phyloP scores from a whole-genome alignment of 92 coral and sea anemone genomes.

The Epizoanthus stellaris region DNA sequence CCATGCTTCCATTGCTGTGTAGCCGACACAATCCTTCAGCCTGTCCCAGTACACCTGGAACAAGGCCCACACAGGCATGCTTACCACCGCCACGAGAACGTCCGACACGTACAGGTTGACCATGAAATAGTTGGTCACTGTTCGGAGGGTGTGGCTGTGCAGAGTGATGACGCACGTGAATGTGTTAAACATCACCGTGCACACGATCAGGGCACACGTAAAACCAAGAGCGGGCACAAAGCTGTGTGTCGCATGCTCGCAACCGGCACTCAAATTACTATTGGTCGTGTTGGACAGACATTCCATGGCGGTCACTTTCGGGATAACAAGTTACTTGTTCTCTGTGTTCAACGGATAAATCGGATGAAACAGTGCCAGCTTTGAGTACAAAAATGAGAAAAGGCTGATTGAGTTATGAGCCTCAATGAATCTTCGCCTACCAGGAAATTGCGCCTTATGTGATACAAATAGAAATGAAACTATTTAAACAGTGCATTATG shows the following conservation, averaged over 20 bases:
- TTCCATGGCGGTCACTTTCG: too few species aligned
- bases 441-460: too few species aligned
- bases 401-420: too few species aligned
- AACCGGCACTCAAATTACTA: background rate
- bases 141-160: slow-evolving; percentile 4
- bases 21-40: background rate
- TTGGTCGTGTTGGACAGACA: too few species aligned
- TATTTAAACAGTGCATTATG: too few species aligned
- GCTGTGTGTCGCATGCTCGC: background rate
- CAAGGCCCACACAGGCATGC: slow-evolving; percentile 21
- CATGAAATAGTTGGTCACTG: slow-evolving; percentile 16
- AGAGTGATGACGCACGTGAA: background rate
- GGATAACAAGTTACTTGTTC: too few species aligned
- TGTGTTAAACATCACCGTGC: background rate
- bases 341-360: too few species aligned
- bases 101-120: slow-evolving; percentile 3
- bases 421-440: too few species aligned
- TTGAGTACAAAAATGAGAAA: too few species aligned
- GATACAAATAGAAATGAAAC: too few species aligned
- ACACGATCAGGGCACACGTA: background rate
- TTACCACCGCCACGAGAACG: background rate
- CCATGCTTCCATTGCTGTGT: background rate
- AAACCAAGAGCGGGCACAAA: slow-evolving; percentile 6
- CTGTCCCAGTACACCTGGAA: background rate
- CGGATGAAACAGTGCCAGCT: too few species aligned